Evolutionary conservation across 2,797 vertebrate species (phyloP), one percentile per base, ranked within the genome.

Genomic region (Ptychadena robeensis): DNA sequence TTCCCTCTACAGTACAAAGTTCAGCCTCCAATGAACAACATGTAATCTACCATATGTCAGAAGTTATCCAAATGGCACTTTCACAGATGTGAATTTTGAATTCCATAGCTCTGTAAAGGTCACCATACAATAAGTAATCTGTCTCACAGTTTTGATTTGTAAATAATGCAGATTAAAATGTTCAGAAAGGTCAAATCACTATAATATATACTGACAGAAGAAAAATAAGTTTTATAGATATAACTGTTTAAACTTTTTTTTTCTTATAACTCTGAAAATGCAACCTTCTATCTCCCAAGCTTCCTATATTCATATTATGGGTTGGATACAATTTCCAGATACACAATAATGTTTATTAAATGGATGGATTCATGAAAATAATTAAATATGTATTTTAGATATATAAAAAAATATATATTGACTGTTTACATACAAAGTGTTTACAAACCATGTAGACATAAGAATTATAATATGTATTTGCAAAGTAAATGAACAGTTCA

Each of bases 41-140:
- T 79, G 28, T 48, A 68, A 57, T 68, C n/a, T 68, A 59, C 31
- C 6, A 12, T 57, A 59, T 37, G 48, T 79, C 30, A 57, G 14
- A 68, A 68, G 40, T 37, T 48, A 79, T 59, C 15, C 14, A 32
- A 79, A 69, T 79, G 76, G 9, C 64, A 79, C 15, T 30, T 57
- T 10, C 31, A 79, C 66, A 31, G 40, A 79, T 79, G 76, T 57
- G 65, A 53, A 68, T 79, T 79, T 79, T 22, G 48, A 12, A 35
- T 68, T 68, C 44, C 65, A 79, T 79, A 68, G 40, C 31, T 68
- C 34, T 68, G 14, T 32, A 79, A 79, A 79, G 76, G 76, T 79
- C 76, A 79, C 31, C 44, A 79, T 79, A 68, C 59, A 79, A 79
- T 79, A 77, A 75, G 64, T 68, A 68, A 79, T 79, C 67, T 79